Base-by-base conservation (phyloP, 2,113 vertebrate species). In the Empidonax alnorum region DNA sequence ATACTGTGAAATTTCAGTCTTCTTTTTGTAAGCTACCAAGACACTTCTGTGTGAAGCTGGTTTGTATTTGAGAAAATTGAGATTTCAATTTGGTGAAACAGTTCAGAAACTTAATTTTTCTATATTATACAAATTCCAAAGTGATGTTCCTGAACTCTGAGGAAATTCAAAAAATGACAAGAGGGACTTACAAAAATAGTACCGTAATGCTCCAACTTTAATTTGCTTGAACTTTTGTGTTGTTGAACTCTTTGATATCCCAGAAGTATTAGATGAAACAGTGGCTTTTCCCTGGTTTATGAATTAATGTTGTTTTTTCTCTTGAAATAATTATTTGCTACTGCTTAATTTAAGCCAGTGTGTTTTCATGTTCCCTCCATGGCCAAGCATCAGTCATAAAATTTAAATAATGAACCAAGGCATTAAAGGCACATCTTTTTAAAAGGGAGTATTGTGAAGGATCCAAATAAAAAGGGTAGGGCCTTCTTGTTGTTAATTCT, bases 371-470 rank as follows among this genome's bases (percentile, higher is more conserved):
- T 94, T 94, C 65, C 12, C 69, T 96, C 47, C 21, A 63, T 84
- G 83, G 85, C 88, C 75, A 71, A 67, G 41, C 86, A 71, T 95
- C 93, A 94, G 49, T 87, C 78, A 68, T 53, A 62, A 0, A 2
- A 92, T 96, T 96, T 95, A 93, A 96, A 93, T 95, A 96, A 95
- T 88, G 72, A 96, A 80, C 62, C 39, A 41, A 58, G 41, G 68
- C 89, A 74, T 85, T 91, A 85, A 93, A 93, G 78, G 68, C 42
- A 27, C 71, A 47, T 71, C 15, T 71, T 93, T 90, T 80, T 30
- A 28, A 76, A 93, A 87, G 19, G 13, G 24, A 65, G 10, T 65
- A 27, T 73, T 88, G 39, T 87, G 49, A 86, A 93, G 74, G 44
- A 90, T 90, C 30, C 68, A 86, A 86, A 92, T 88, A 86, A 80